Evolutionary conservation across 2,888 invertebrate genomes (phyloP), one percentile per base, ranked within the genome.

Genomic region (Cyclophora albipunctata): DNA sequence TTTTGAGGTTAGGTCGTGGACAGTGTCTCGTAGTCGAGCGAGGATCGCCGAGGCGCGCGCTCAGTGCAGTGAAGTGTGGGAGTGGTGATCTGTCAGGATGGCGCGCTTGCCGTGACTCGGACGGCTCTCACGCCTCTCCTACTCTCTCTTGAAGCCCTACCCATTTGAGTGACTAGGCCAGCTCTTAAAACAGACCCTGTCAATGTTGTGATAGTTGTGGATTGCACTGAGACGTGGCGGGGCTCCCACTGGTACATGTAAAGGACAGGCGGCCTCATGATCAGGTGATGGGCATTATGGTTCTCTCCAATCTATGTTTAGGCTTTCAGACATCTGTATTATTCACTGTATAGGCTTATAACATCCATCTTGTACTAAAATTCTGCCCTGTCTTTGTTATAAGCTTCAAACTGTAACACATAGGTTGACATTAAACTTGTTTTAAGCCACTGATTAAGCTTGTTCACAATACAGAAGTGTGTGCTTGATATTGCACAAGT

Each of bases 1-100:
- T 78, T 87, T 87, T 87, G 86, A 87, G 87, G 87, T 87, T 87
- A 87, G 78, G 74, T 78, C 69, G 79, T 72, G 64, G 63, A 55
- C 62, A 65, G 66, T 66, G 69, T 63, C 60, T 59, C 54, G 58
- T 50, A 55, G 53, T 55, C 53, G 45, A 51, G 61, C 51, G 49
- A 47, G 56, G 50, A 45, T 53, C 49, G 49, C 57, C 48, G 55
- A 52, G 58, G 54, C 55, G 51, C 45, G 34, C 40, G 40, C 40
- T 41, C 71, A 65, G 65, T 67, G 64, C 60, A 56, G 54, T 60
- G 50, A 60, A 60, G 63, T 67, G 69, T 69, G 67, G 63, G 64
- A 58, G 60, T 61, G 67, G 58, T 59, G 57, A 58, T 55, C 56
- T 72, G 69, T 69, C 68, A 69, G 59, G 67, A 64, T 67, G 61